Base-by-base conservation (phyloP, 1,140 invertebrate genomes). In the Uloborus diversus region DNA sequence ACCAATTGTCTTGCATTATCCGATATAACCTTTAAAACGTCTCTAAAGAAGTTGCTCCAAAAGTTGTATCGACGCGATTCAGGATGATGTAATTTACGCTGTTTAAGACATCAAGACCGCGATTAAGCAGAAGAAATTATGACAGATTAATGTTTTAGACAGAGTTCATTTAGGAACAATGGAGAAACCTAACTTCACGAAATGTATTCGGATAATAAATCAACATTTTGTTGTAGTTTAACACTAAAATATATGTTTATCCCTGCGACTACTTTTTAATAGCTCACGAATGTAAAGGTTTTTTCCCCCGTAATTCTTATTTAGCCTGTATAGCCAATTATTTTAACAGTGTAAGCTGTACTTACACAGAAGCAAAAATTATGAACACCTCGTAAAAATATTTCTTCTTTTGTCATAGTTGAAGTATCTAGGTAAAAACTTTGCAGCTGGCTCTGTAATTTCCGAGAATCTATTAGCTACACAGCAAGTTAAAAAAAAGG, bases 91-190 rank as follows among this genome's bases (percentile, higher is more conserved):
- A 68, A 68, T 68, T 68, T 68, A 28, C 49, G 7, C 33, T 71
- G 49, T 71, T 71, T 71, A 71, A 71, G 68, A 71, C 68, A 59
- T 59, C 32, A 71, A 57, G 59, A 71, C 25, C 49, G 53, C 32
- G 27, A 59, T 71, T 71, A 42, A 59, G 30, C 51, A 25, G 27
- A 27, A 42, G 37, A 53, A 71, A 59, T 71, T 30, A 71, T 57
- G 68, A 57, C 25, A 59, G 53, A 71, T 71, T 57, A 59, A 42
- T 35, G 23, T 68, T n/a, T 30, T n/a, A 14, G 3, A 42, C 37
- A 9, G 37, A 42, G 2, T 17, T 13, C 9, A 42, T 17, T 2
- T 42, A 32, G 23, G 51, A 71, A 71, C 68, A 71, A 71, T 71
- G 68, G 49, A 33, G 23, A 28, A 2, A 37, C 51, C 14, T 71